These are phyloP conservation scores for Leptopilina syphax DNA, from an alignment of 2,888 invertebrate species.

Conservation along the genomic window DNA sequence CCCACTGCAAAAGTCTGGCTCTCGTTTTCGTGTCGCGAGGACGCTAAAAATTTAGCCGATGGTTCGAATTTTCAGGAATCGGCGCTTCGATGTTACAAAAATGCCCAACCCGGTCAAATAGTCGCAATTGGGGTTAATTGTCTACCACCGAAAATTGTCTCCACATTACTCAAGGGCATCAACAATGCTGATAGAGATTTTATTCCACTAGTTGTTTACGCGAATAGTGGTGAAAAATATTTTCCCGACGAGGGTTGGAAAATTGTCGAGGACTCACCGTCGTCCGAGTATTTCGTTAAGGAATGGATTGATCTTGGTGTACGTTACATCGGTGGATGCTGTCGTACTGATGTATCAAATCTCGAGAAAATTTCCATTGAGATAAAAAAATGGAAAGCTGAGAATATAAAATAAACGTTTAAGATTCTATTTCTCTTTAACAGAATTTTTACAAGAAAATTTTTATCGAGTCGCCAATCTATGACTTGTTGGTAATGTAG, in stretches of 20 bases:
- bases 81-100: slow-evolving; percentile 82
- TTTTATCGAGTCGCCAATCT: no score
- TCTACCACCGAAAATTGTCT: slow-evolving; percentile 83
- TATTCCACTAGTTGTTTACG: slow-evolving; percentile 91
- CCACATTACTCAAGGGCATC: slow-evolving; percentile 80
- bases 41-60: slow-evolving; percentile 83
- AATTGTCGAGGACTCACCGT: slow-evolving; percentile 43
- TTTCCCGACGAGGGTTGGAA: slow-evolving; percentile 75
- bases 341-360: slow-evolving; percentile 32
- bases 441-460: no score
- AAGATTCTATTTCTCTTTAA: no score
- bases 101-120: slow-evolving; percentile 83
- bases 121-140: slow-evolving; percentile 95
- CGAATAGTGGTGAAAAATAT: slow-evolving; percentile 94
- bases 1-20: slow-evolving; percentile 91
- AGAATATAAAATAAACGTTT: neutral
- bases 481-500: no score
- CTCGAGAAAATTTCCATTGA: neutral
- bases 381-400: neutral
- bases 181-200: slow-evolving; percentile 77
- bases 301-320: slow-evolving; percentile 53
- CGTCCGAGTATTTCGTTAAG: slow-evolving; percentile 46
- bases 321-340: slow-evolving; percentile 51
- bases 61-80: slow-evolving; percentile 89
- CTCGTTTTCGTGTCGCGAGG: slow-evolving; percentile 88